phyloP scores from a whole-genome alignment of 2,113 vertebrate genomes.

The Romanogobio albipinnatus region DNA sequence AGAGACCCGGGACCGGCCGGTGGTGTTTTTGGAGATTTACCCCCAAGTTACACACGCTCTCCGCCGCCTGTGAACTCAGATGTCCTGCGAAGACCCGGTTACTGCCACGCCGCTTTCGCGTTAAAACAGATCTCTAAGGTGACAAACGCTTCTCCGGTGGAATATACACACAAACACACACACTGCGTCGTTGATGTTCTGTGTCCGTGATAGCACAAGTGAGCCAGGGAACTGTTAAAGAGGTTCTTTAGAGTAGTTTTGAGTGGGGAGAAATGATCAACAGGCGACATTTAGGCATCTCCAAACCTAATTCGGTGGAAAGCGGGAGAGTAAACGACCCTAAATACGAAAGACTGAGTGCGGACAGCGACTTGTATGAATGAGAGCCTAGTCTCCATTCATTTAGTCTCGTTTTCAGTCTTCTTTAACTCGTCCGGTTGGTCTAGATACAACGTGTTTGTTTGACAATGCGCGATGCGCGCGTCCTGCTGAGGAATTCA shows the following conservation, averaged over 20 bases:
- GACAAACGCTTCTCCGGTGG: conserved; percentile 63
- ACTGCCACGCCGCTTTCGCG: conserved; percentile 85
- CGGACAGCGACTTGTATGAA: conserved; percentile 50
- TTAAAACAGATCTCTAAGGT: conserved; percentile 87
- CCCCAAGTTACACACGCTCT: conserved; percentile 80
- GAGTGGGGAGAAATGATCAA: not conserved
- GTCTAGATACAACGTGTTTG: conserved; percentile 54
- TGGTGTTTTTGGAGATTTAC: conserved; percentile 77
- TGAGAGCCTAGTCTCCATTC: conserved; percentile 58
- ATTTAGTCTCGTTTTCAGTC: conserved; percentile 47
- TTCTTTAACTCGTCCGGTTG: conserved; percentile 32
- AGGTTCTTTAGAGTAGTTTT: not conserved
- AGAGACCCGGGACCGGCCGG: conserved; percentile 75
- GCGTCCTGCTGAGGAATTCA: conserved; percentile 78
- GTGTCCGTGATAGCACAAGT: not conserved
- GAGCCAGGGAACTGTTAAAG: not conserved
- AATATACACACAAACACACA: not conserved
- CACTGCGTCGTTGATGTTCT: conserved; percentile 34
- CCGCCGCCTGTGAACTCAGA: conserved; percentile 74
- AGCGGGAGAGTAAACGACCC: not conserved
- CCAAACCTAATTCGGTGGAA: not conserved
- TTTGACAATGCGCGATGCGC: conserved; percentile 79
- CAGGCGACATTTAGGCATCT: not conserved
- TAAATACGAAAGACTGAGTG: conserved; percentile 29
- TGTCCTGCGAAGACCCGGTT: conserved; percentile 80